phyloP scores from a whole-genome alignment of 2,888 invertebrate genomes.

The Phortica magna region DNA sequence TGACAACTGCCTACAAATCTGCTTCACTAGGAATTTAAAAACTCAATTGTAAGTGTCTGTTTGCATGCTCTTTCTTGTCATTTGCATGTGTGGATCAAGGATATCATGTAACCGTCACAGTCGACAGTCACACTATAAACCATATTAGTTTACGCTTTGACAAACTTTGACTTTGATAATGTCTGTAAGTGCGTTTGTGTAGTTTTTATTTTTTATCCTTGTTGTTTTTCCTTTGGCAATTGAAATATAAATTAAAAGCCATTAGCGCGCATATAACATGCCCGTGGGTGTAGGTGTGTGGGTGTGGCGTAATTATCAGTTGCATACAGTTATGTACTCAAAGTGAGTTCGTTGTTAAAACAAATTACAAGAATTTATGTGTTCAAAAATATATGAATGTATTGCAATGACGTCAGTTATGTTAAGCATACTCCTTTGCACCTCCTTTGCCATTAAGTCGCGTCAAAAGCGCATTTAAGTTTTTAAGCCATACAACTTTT shows the following conservation, averaged over 20 bases:
- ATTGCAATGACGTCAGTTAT: no score
- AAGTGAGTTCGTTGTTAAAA: no score
- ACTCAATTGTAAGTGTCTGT: no score
- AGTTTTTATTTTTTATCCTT: not conserved
- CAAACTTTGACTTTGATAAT: not conserved
- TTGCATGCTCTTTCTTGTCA: not conserved
- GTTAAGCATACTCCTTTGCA: no score
- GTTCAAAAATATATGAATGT: no score
- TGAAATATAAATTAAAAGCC: not conserved
- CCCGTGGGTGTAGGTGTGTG: no score
- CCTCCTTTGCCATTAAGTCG: not conserved
- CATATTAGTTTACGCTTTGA: slow-evolving; percentile 7
- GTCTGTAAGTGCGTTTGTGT: not conserved
- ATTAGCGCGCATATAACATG: not conserved
- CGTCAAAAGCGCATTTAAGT: not conserved
- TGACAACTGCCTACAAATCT: not conserved
- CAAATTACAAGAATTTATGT: no score
- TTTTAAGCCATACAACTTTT: not conserved
- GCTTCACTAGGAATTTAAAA: no score
- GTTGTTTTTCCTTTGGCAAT: not conserved
- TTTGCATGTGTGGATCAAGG: slow-evolving; percentile 7
- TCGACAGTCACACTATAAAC: not conserved
- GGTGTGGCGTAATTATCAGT: not conserved
- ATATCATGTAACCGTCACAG: slow-evolving; percentile 11
- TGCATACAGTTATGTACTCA: not conserved